Base-by-base conservation (phyloP, 1,140 invertebrate species). In the Andricus grossulariae region DNA sequence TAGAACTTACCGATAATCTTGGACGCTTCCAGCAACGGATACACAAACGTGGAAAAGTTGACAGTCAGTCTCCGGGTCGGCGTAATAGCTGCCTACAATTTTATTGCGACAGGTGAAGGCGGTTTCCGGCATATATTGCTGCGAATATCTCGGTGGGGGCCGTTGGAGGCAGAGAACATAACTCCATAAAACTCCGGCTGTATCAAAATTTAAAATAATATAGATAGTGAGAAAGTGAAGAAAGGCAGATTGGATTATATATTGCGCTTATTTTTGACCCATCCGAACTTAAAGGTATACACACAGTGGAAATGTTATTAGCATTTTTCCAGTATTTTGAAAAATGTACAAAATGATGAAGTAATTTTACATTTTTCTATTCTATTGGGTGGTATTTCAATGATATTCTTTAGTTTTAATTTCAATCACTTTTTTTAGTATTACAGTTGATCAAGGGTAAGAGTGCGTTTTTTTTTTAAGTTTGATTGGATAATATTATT, bases 11-110 rank as follows among this genome's bases (percentile, higher is more conserved):
- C 89, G 90, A 79, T 91, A 91, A 73, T 91, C 90, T 39, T 91
- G 90, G 13, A 91, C 74, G 51, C 73, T 92, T 75, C 96, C 95
- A 16, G 95, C 94, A 32, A 97, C 95, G 86, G 95, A 95, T 25
- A 97, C 96, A 88, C 97, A 97, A 70, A 97, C 95, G 87, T 98
- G 97, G 90, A 97, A 98, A 92, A 97, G 96, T 91, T 98, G 97
- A 91, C 97, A 98, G 85, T 97, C 95, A 0, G 97, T 96, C 89
- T 98, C 97, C 1, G 95, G 94, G 91, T 98, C 97, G 15, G 97
- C 97, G 88, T 98, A 98, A 90, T 98, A 98, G 55, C 97, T 96
- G 77, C 97, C 97, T 21, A 97, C 93, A 82, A 97, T 96, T 90
- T 97, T 97, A 83, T 96, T 96, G 78, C 94, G 93, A 90, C 97